phyloP scores from a whole-genome alignment of 1,140 invertebrate genomes.

The Cotesia vestalis region DNA sequence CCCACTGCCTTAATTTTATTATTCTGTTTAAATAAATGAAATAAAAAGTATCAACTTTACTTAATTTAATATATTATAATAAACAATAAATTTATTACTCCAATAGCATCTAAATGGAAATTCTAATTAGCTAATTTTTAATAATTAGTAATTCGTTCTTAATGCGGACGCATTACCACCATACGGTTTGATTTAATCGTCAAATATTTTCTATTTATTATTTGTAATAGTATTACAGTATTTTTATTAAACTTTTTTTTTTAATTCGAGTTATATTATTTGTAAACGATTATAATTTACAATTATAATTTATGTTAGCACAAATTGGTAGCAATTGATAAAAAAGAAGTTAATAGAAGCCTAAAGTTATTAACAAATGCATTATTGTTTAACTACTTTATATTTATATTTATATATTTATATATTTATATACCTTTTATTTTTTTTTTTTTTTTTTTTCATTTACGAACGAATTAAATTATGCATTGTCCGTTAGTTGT shows the following conservation, averaged over 20 bases:
- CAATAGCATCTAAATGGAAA: slow-evolving; percentile 3
- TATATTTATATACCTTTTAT: not conserved
- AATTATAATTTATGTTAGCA: slow-evolving; percentile 10
- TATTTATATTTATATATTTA: not conserved
- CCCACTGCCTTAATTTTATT: slow-evolving; percentile 61
- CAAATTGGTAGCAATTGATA: slow-evolving; percentile 7
- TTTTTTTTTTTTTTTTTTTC: slow-evolving; percentile 5
- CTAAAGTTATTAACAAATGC: slow-evolving; percentile 18
- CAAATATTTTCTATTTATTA: slow-evolving; percentile 3
- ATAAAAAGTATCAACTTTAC: slow-evolving; percentile 40
- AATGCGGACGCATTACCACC: not conserved
- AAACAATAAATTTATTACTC: not conserved
- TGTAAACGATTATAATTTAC: not conserved
- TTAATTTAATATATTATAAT: not conserved
- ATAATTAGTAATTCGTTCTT: not conserved
- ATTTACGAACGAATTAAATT: not conserved
- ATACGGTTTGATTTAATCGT: slow-evolving; percentile 3
- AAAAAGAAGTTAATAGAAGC: slow-evolving; percentile 3
- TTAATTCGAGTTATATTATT: not conserved
- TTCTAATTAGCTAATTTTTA: not conserved
- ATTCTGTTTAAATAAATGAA: slow-evolving; percentile 52
- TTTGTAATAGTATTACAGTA: not conserved
- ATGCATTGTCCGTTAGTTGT: too few relatives aligned
- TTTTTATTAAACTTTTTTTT: slow-evolving; percentile 1
- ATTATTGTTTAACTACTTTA: not conserved